Evolutionary conservation across 1,140 invertebrate species (phyloP).

Genomic region (Riptortus pedestris): DNA sequence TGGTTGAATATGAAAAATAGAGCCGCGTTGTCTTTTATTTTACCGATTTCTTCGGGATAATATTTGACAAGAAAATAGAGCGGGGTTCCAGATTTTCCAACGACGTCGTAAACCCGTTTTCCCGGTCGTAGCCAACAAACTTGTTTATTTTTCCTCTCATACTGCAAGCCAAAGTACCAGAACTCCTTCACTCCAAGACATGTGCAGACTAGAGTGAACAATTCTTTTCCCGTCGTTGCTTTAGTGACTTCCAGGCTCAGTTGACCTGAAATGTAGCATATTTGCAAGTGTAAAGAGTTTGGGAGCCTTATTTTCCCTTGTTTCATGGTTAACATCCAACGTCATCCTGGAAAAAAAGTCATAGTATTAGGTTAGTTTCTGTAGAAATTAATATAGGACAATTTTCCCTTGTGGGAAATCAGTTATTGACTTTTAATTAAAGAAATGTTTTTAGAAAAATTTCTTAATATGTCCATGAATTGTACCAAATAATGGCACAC

Average conservation of each 20-base stretch:
- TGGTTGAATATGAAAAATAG: slow-evolving; percentile 36
- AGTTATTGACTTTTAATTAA: too few relatives aligned
- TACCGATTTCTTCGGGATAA: slow-evolving; percentile 36
- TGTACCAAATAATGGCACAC: too few relatives aligned
- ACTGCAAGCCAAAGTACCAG: slow-evolving; percentile 38
- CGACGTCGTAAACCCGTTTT: slow-evolving; percentile 34
- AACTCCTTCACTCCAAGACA: slow-evolving; percentile 35
- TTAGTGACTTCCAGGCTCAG: slow-evolving; percentile 18
- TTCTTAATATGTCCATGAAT: too few relatives aligned
- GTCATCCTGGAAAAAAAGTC: too few relatives aligned
- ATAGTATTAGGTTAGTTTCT: too few relatives aligned
- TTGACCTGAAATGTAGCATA: slow-evolving; percentile 18
- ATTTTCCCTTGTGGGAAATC: too few relatives aligned
- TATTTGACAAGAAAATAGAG: slow-evolving; percentile 37
- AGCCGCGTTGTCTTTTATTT: slow-evolving; percentile 35
- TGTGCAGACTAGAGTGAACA: slow-evolving; percentile 35
- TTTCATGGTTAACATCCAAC: background rate
- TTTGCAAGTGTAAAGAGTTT: background rate
- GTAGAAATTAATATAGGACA: too few relatives aligned
- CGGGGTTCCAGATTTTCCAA: slow-evolving; percentile 25
- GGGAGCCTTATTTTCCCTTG: background rate
- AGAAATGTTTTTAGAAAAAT: too few relatives aligned
- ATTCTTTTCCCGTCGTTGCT: slow-evolving; percentile 33
- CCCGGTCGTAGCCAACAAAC: slow-evolving; percentile 36
- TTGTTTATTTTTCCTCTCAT: slow-evolving; percentile 32